Evolutionary conservation across 2,113 vertebrate genomes (phyloP), one percentile per base, ranked within the genome.

Genomic region (Plectropomus leopardus): DNA sequence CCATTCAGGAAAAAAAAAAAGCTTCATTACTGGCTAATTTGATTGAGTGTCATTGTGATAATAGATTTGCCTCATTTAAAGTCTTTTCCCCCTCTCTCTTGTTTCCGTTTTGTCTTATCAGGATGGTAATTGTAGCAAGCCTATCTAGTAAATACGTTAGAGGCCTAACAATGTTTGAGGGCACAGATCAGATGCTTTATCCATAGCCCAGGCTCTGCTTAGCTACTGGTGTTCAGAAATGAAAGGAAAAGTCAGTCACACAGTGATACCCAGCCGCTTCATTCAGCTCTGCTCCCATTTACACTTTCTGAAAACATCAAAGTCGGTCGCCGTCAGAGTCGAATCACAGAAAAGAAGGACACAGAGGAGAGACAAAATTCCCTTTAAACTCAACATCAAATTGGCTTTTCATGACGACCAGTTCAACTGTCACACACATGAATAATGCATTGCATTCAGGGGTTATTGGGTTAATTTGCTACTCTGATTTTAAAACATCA

Each of bases 181-280:
- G 80, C 74, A 77, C 74, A 74, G 87, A 88, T 89, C 83, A 74
- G 86, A 93, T 90, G 86, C 82, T 92, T 93, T 83, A 79, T 83
- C 68, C 77, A 64, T n/a, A 72, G 84, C 85, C 55, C 74, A 30
- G 85, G 76, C 65, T 88, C 83, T 86, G 86, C 90, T 91, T 90
- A 85, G 90, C 87, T 91, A 90, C 92, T 91, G 84, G 76, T 81
- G 76, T 78, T 82, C 76, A 70, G 55, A 82, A 76, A 61, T 91
- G 85, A 95, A 94, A 94, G 80, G 73, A 71, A n/a, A 91, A 91
- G 91, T 84, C 89, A 87, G 83, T 89, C 77, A 76, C 80, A 93
- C 86, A 85, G 91, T 65, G 89, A 90, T 89, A 78, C 90, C 89
- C 91, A 92, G 87, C 89, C 44, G 88, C 79, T 91, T 84, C 83